Percentiles rank a stretch among this genome's conserved stretches.
Conservation (phyloP, 2,888 invertebrate species). For the Crocallis elinguaria region DNA sequence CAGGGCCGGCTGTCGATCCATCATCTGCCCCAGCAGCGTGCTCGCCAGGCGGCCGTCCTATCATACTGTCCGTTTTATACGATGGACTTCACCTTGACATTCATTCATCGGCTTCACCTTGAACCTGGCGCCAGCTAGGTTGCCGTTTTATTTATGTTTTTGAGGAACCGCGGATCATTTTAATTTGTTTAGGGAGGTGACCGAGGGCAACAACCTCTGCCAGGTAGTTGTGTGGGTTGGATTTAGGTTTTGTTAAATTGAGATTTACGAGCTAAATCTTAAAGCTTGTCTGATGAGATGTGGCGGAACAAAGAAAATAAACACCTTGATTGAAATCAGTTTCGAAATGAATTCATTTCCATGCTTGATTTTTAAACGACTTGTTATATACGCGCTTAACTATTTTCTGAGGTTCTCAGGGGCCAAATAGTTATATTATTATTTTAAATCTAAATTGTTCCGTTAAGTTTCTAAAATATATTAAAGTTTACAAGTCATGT, state of each 20-base stretch:
- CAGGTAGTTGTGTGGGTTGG: constrained; percentile 14
- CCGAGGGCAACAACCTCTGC: constrained; percentile 18
- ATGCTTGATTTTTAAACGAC: not conserved
- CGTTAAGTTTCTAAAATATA: too few relatives aligned
- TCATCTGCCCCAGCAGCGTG: constrained; percentile 6
- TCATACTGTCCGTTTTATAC: constrained; percentile 10
- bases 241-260: constrained; percentile 28
- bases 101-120: constrained; percentile 40
- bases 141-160: constrained; percentile 21
- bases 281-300: constrained; percentile 7
- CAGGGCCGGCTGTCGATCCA: constrained; percentile 1
- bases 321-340: not conserved
- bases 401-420: not conserved
- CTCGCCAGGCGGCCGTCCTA: not conserved
- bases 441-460: not conserved
- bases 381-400: too few relatives aligned
- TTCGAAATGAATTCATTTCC: not conserved
- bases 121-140: constrained; percentile 26
- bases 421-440: not conserved
- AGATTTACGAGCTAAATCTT: constrained; percentile 13
- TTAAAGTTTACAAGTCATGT: too few relatives aligned
- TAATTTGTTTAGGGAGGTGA: constrained; percentile 10
- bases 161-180: constrained; percentile 15
- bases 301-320: not conserved
- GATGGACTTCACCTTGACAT: constrained; percentile 35